Conservation (phyloP, 2,113 vertebrate genomes). For the Benitochromis conjunctus region DNA sequence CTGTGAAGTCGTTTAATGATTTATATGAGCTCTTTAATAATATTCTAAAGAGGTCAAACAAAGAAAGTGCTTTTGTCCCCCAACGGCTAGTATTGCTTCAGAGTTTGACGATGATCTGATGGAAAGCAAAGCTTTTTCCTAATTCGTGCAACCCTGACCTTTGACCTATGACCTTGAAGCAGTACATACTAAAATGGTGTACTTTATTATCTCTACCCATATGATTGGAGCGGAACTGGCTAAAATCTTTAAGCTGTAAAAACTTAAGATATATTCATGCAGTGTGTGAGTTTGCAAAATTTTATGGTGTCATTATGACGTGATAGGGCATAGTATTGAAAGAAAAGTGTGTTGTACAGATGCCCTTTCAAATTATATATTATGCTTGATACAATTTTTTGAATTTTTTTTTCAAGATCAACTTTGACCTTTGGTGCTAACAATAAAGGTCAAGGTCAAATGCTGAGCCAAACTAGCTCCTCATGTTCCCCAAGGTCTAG, state of each 20-base stretch:
- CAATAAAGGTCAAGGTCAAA: neutral
- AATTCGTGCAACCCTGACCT: neutral
- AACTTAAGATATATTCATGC: neutral
- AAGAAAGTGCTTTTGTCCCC: neutral
- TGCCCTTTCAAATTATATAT: rapidly evolving
- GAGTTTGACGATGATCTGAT: neutral
- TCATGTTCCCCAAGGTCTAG: neutral
- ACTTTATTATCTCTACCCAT: too few species aligned
- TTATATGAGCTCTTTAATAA: neutral
- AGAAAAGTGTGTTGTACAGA: neutral
- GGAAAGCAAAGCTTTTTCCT: neutral
- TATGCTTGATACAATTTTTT: neutral
- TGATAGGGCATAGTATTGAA: neutral
- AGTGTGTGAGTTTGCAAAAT: neutral
- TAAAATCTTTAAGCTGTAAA: neutral
- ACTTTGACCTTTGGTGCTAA: too few species aligned
- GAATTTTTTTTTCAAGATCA: too few species aligned
- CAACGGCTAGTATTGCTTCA: neutral
- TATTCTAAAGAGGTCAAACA: neutral
- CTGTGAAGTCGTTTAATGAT: neutral
- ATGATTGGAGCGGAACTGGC: too few species aligned
- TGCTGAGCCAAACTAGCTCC: neutral
- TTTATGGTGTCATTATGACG: too few species aligned
- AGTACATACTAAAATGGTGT: too few species aligned
- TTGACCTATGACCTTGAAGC: neutral